phyloP scores from a whole-genome alignment of 2,113 vertebrate species.

The Casuarius casuarius region DNA sequence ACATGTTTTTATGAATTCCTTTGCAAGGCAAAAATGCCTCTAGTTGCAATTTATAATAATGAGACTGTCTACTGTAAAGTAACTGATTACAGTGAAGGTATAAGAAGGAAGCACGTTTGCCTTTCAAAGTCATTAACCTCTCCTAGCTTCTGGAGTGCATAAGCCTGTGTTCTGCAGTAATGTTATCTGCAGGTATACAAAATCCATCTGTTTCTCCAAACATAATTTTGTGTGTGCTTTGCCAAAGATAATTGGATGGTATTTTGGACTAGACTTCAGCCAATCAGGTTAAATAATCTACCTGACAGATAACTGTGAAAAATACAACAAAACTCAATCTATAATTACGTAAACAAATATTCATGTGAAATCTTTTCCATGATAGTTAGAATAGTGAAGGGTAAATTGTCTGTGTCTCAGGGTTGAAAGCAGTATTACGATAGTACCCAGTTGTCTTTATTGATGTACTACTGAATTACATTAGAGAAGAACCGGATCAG shows the following conservation, averaged over 20 bases:
- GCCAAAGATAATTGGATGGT: background rate
- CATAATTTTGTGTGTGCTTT: background rate
- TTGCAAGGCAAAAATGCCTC: slow-evolving; percentile 64
- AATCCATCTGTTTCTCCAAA: background rate
- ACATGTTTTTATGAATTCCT: slow-evolving; percentile 70
- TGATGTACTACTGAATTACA: background rate
- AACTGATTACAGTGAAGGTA: slow-evolving; percentile 48
- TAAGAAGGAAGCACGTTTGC: slow-evolving; percentile 29
- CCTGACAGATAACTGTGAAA: background rate
- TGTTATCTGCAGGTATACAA: background rate
- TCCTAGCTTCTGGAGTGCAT: background rate
- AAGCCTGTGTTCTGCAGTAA: background rate
- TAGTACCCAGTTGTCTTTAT: background rate
- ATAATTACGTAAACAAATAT: background rate
- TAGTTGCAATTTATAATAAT: slow-evolving; percentile 70
- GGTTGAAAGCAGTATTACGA: background rate
- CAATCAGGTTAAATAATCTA: background rate
- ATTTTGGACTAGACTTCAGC: background rate
- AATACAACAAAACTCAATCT: background rate
- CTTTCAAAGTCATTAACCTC: slow-evolving; percentile 39
- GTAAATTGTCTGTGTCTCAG: background rate
- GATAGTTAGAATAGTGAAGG: background rate
- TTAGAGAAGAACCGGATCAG: background rate
- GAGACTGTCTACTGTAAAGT: slow-evolving; percentile 54
- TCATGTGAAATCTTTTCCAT: background rate